phyloP scores from a whole-genome alignment of 2,888 invertebrate genomes.

The Anorthoa munda region DNA sequence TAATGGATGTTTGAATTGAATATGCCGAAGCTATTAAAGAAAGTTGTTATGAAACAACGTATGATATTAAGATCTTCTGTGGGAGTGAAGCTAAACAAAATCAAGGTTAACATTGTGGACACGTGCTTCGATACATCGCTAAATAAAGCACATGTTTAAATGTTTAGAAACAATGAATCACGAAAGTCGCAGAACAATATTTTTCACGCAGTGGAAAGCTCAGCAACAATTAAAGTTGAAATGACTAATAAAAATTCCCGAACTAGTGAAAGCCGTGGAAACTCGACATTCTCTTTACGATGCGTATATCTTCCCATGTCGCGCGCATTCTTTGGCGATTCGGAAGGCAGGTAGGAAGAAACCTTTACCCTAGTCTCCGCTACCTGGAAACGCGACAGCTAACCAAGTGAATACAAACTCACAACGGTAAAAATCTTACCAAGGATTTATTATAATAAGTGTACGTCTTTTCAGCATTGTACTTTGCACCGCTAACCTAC shows the following conservation, averaged over 20 bases:
- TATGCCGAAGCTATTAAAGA: slow-evolving; percentile 46
- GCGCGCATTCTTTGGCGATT: slow-evolving; percentile 8
- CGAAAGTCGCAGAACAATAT: neutral
- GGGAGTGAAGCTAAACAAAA: slow-evolving; percentile 42
- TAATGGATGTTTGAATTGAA: slow-evolving; percentile 23
- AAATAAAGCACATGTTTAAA: slow-evolving; percentile 38
- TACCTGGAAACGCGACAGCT: slow-evolving; percentile 6
- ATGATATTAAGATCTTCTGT: slow-evolving; percentile 38
- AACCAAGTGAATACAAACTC: slow-evolving; percentile 17
- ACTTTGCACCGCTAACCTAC: slow-evolving; percentile 30
- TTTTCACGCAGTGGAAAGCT: slow-evolving; percentile 23
- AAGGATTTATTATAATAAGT: slow-evolving; percentile 28
- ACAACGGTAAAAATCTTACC: slow-evolving; percentile 26
- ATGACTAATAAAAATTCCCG: slow-evolving; percentile 46
- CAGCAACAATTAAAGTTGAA: slow-evolving; percentile 27
- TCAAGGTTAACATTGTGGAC: slow-evolving; percentile 48
- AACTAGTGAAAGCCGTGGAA: slow-evolving; percentile 38
- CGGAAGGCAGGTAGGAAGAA: slow-evolving; percentile 18
- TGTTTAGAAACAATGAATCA: slow-evolving; percentile 45
- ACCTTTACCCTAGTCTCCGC: slow-evolving; percentile 16
- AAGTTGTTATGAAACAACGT: slow-evolving; percentile 47
- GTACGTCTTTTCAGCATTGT: slow-evolving; percentile 18
- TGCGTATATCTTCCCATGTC: slow-evolving; percentile 13
- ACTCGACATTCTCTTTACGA: slow-evolving; percentile 21
- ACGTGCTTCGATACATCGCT: slow-evolving; percentile 44